These are phyloP conservation scores for Notodonta ziczac DNA, from an alignment of 2,888 invertebrate genomes.

Conservation along the genomic window DNA sequence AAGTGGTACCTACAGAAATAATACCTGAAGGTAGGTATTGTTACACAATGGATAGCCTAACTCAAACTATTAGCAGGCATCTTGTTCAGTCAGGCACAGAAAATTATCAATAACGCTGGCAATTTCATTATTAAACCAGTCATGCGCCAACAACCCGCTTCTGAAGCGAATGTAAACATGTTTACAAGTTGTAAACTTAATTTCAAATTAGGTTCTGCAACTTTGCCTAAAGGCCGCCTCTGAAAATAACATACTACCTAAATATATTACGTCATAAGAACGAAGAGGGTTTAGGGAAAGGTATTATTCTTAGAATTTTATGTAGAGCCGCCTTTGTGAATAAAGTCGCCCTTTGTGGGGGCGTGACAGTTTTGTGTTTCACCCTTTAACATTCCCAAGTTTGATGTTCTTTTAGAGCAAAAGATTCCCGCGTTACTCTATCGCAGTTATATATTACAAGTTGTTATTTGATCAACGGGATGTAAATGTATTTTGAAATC, in stretches of 20 bases:
- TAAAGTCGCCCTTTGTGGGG: background rate
- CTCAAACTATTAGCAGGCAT: no score
- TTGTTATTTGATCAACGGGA: no score
- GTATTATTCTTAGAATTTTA: conserved; percentile 2
- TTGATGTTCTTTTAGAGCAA: no score
- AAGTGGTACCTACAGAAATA: no score
- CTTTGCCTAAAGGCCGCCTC: conserved; percentile 9
- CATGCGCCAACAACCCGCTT: conserved; percentile 16
- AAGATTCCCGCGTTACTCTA: no score
- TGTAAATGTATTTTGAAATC: no score
- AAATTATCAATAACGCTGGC: background rate
- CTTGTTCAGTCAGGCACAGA: background rate
- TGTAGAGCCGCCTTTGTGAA: background rate
- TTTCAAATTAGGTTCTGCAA: conserved; percentile 20
- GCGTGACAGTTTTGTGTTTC: background rate
- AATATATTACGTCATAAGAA: background rate
- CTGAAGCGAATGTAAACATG: conserved; percentile 19
- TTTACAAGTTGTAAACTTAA: conserved; percentile 31
- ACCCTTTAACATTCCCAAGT: background rate
- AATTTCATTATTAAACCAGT: conserved; percentile 7
- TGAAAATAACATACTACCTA: conserved; percentile 13
- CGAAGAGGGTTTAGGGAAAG: conserved; percentile 4
- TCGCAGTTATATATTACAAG: no score
- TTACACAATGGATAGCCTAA: no score
- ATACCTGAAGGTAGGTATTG: no score